Base-by-base conservation (phyloP, 2,113 vertebrate species). In the Peromyscus maniculatus region DNA sequence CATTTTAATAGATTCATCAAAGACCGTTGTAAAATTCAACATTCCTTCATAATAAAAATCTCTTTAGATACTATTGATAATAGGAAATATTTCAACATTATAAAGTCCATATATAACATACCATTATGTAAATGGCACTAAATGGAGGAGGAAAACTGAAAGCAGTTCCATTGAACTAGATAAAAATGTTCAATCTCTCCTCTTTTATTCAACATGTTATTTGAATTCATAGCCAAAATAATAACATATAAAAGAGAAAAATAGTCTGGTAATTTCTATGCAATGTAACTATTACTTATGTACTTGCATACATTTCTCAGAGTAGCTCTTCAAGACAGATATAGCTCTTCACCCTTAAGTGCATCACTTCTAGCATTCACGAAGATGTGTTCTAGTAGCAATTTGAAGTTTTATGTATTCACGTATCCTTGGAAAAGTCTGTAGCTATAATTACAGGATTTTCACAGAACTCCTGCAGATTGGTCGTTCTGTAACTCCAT, bases 241-340 rank as follows among this genome's bases (percentile, higher is more conserved):
- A 71, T 69, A 87, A 71, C 52, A 36, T 69, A 21, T 49, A 24
- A 87, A 36, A 52, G 17, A 66, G 26, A 69, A 62, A 62, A 83
- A 16, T 62, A 15, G 39, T 52, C 59, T 36, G 8, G 4, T 79
- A 71, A 91, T 10, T 84, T 93, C 13, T 86, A 43, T 3, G 39
- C 1, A 55, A n/a, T 94, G 82, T 59, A 31, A 86, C 28, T 89
- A 80, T 39, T 72, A 88, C 52, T 62, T 74, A 46, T 31, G 43
- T 66, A 33, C n/a, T 82, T 82, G 17, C 13, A 39, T 52, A 16
- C 24, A 82, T 87, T 17, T 93, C 17, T 89, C 77, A 89, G 49
- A 93, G 13, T 6, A 86, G 36, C 46, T 84, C 57, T 95, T 96
- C 15, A 74, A 93, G 43, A 94, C 57, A 87, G n/a, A 83, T 71